These are phyloP conservation scores for Cydia fagiglandana DNA, from an alignment of 1,140 invertebrate genomes.

Conservation along the genomic window DNA sequence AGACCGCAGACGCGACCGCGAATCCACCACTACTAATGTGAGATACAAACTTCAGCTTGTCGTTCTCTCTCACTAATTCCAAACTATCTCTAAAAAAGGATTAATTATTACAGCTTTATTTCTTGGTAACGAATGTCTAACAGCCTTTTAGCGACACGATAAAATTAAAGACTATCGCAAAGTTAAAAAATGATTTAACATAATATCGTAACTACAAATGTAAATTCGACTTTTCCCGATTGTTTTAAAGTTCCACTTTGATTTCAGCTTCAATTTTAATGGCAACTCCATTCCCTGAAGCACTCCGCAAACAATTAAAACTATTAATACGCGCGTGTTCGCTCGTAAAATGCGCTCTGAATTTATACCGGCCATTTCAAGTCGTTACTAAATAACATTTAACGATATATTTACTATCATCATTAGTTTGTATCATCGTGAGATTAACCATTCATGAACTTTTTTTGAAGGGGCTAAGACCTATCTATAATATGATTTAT, in stretches of 20 bases:
- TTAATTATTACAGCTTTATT: too few relatives aligned
- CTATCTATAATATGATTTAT: too few relatives aligned
- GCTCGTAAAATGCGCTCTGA: not conserved
- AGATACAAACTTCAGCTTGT: too few relatives aligned
- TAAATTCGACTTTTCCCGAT: not conserved
- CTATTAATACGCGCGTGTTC: conserved; percentile 6
- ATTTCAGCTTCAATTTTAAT: not conserved
- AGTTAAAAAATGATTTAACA: too few relatives aligned
- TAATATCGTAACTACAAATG: too few relatives aligned
- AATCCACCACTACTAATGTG: too few relatives aligned
- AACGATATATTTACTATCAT: not conserved
- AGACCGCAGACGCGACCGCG: too few relatives aligned
- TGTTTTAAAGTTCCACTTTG: not conserved
- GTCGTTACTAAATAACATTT: conserved; percentile 1
- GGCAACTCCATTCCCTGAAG: not conserved
- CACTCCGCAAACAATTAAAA: not conserved
- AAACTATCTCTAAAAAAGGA: too few relatives aligned
- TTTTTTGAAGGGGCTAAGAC: not conserved
- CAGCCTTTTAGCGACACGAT: not conserved
- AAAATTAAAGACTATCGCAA: not conserved
- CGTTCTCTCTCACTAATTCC: too few relatives aligned
- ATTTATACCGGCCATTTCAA: not conserved
- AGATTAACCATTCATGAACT: not conserved
- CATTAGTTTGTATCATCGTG: not conserved
- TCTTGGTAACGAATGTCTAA: too few relatives aligned